Percentiles rank a stretch among this genome's conserved stretches.
phyloP scores from a whole-genome alignment of 2,113 vertebrate genomes.

The Alces alces region DNA sequence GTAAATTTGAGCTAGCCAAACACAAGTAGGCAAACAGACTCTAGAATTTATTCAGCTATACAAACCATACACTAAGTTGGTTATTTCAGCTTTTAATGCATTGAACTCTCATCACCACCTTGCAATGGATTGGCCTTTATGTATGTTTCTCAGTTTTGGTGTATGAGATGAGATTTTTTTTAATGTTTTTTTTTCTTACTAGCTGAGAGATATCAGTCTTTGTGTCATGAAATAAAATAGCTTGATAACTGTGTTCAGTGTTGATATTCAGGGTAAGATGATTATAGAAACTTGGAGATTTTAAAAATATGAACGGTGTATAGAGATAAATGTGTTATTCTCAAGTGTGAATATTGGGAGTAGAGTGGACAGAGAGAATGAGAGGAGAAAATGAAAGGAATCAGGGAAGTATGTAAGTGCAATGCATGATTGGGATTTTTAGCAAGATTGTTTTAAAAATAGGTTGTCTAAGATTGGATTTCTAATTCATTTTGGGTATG shows the following conservation, averaged over 20 bases:
- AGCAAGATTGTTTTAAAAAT: not conserved
- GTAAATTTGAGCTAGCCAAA: not conserved
- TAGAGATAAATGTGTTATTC: not conserved
- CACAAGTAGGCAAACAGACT: not conserved
- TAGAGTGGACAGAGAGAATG: not conserved
- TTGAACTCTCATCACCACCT: not conserved
- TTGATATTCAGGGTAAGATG: not conserved
- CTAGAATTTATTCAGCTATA: not conserved
- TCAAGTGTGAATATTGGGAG: not conserved
- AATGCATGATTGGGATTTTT: not conserved
- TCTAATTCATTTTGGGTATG: not conserved
- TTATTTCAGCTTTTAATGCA: not conserved
- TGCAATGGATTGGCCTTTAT: not conserved
- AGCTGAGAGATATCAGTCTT: not conserved
- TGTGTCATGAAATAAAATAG: not conserved
- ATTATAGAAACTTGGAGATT: not conserved
- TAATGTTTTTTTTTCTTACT: not conserved
- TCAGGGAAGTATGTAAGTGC: not conserved
- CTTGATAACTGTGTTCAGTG: not conserved
- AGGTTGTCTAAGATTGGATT: not conserved
- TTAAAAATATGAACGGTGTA: not conserved
- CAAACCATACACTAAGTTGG: not conserved
- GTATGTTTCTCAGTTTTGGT: not conserved
- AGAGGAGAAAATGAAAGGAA: not conserved
- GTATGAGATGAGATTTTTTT: not conserved